phyloP scores from a whole-genome alignment of 2,113 vertebrate genomes.

The Excalfactoria chinensis region DNA sequence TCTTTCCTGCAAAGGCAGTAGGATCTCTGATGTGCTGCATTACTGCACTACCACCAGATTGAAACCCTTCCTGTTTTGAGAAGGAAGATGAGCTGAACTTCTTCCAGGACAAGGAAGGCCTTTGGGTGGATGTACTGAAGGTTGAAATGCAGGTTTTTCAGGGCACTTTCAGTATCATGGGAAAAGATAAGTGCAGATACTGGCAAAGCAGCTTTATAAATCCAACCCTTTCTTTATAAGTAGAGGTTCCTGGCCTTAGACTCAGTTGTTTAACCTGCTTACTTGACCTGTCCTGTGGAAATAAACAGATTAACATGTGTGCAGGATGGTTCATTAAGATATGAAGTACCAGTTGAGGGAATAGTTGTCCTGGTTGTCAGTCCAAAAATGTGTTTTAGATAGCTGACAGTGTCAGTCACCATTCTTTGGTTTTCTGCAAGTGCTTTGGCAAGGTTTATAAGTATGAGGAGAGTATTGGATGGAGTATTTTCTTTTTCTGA shows the following conservation, averaged over 20 bases:
- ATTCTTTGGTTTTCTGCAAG: background rate
- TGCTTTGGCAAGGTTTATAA: background rate
- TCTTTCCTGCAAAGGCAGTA: background rate
- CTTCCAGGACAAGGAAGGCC: background rate
- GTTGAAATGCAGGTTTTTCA: background rate
- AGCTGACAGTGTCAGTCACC: background rate
- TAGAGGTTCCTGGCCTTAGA: background rate
- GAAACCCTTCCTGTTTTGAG: background rate
- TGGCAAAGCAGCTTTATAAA: background rate
- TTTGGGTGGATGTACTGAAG: background rate
- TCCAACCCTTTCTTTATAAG: background rate
- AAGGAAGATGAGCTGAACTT: background rate
- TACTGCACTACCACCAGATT: background rate
- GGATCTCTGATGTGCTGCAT: background rate
- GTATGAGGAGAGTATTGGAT: background rate
- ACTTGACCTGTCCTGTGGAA: background rate
- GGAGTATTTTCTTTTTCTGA: background rate
- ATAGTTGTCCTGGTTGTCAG: background rate
- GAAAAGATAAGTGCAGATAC: background rate
- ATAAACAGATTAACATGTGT: rapidly evolving
- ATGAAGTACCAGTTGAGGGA: background rate
- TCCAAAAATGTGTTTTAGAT: background rate
- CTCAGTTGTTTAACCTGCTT: background rate
- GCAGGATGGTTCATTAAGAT: background rate
- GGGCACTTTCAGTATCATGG: background rate